Base-by-base conservation (phyloP, 2,797 vertebrate genomes). In the Helicolenus hilgendorfi region DNA sequence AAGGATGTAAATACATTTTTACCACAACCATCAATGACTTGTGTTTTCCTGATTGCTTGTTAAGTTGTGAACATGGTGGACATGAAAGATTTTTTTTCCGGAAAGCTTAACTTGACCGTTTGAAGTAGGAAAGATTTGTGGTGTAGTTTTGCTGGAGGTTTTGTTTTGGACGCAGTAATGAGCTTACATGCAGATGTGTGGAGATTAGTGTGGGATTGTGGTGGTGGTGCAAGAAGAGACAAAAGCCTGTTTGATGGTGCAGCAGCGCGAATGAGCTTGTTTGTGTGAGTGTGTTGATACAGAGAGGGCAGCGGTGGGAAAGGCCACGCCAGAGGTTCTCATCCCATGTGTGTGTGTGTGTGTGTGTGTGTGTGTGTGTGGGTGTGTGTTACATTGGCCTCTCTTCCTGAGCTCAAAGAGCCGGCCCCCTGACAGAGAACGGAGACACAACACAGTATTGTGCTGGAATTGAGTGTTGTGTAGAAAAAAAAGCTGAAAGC, bases 311-410 rank as follows among this genome's bases (percentile, higher is more conserved):
- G 93, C 26, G 95, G 95, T 97, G 96, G 96, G 96, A 96, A 96
- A 96, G 95, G 91, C 94, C 91, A 93, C 58, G 71, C 88, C 89
- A 95, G 92, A 93, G 93, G 95, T 96, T 96, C 95, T 96, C 96
- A 97, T 95, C 92, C 72, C 24, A 0, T 72, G 78, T 84, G 69
- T 78, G 64, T 83, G 70, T 82, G 80, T 90, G 90, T 72, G 72
- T 31, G 35, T 81, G 11, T 80, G 81, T 83, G 83, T 71, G 79
- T 92, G 91, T 76, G 33, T 36, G 35, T 35, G 35, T 80, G 11
- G 69, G 81, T 83, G 84, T 72, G 80, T 92, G 91, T 77, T 64
- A 72, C 77, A 62, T 72, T 84, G 90, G 89, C 74, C 58, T 81
- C 86, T 93, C 80, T 96, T 96, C 94, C 95, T 96, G 92, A 92